A percentile compares a stretch with the other conserved stretches of the same genome.
phyloP scores from a whole-genome alignment of 1,140 invertebrate species.

The Drosophila bifasciata region DNA sequence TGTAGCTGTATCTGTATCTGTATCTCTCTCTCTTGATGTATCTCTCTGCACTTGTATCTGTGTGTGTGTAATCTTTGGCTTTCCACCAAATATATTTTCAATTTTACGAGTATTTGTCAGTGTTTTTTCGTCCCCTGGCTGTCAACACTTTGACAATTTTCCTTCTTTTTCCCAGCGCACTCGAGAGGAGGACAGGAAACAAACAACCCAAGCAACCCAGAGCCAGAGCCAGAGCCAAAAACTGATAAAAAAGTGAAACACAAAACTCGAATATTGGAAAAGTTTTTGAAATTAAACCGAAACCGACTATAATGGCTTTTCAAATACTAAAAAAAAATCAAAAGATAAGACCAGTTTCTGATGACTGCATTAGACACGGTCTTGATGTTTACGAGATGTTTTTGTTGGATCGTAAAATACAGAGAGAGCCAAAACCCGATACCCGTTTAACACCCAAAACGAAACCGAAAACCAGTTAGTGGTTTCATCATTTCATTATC shows the following conservation, averaged over 20 bases:
- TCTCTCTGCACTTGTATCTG: slow-evolving; percentile 10
- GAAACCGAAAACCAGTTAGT: slow-evolving; percentile 53
- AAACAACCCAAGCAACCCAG: slow-evolving; percentile 60
- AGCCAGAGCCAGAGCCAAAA: slow-evolving; percentile 14
- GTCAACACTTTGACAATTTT: slow-evolving; percentile 72
- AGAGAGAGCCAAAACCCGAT: slow-evolving; percentile 19
- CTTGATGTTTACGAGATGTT: slow-evolving; percentile 39
- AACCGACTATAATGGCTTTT: slow-evolving; percentile 62
- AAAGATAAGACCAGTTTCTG: slow-evolving; percentile 53
- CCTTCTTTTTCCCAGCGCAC: slow-evolving; percentile 23
- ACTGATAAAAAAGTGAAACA: slow-evolving; percentile 62
- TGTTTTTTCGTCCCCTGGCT: slow-evolving; percentile 37
- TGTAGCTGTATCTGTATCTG: slow-evolving; percentile 24
- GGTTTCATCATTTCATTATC: slow-evolving; percentile 54
- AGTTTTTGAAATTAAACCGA: slow-evolving; percentile 51
- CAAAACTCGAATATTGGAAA: slow-evolving; percentile 24
- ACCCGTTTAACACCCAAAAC: neutral
- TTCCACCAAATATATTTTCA: slow-evolving; percentile 35
- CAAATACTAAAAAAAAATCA: slow-evolving; percentile 50
- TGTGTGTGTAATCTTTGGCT: slow-evolving; percentile 46
- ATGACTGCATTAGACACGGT: slow-evolving; percentile 66
- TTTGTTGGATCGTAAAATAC: slow-evolving; percentile 50
- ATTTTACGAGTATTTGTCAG: slow-evolving; percentile 21
- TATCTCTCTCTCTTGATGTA: too few relatives aligned
- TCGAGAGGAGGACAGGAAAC: slow-evolving; percentile 49